Base-by-base conservation (phyloP, 2,113 vertebrate species). In the Nycticebus coucang region DNA sequence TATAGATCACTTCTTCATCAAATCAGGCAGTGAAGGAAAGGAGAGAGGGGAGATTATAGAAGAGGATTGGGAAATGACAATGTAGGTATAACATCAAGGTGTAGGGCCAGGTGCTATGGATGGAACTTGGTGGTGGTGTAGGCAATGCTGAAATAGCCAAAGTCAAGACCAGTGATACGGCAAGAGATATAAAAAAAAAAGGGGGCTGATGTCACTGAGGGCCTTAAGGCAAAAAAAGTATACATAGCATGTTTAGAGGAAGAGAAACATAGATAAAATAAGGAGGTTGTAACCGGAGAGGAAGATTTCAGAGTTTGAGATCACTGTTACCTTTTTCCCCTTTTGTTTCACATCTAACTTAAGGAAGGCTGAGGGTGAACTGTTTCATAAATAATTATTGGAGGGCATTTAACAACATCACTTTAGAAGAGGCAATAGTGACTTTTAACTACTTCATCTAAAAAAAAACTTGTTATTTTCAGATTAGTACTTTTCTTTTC, bases 311-410 rank as follows among this genome's bases (percentile, higher is more conserved):
- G 41, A 81, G n/a, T 45, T 87, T 69, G 37, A 93, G 77, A 57
- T 78, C 30, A 77, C 72, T 7, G 33, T 37, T 22, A 30, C 1
- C 68, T 62, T 74, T 82, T 75, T 71, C 53, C 33, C 26, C 41
- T 79, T 79, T 78, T 69, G 19, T 60, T 66, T 35, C 50, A 64
- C 21, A 87, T 45, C 41, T 68, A 89, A 68, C 69, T 30, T 68
- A 91, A 95, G 41, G 19, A 82, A 79, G 7, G 33, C 24, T 62
- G 57, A 88, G 3, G 19, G 33, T 57, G 78, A 81, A 57, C 14
- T 86, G 28, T 84, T 95, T 87, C 26, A 82, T 28, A 94, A 85
- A 24, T 75, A 91, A 80, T 71, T 69, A 50, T 19, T 68, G 15
- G 78, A 74, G n/a, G n/a, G n/a, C 11, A 45, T 71, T 69, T 57